Conservation (phyloP, 2,888 invertebrate species). For the Sepioteuthis lessoniana region DNA sequence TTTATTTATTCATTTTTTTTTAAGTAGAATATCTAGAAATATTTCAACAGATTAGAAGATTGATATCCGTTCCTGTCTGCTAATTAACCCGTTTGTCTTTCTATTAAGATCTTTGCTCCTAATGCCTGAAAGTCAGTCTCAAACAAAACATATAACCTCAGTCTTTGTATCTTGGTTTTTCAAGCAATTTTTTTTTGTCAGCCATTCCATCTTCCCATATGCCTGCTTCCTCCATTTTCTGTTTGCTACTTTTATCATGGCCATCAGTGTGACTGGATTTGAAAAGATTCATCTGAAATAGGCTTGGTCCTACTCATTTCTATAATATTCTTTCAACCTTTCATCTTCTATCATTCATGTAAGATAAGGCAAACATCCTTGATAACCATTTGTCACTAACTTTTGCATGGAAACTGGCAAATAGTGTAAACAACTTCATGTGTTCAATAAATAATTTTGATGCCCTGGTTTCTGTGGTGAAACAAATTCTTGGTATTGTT, state of each 20-base stretch:
- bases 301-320: background rate
- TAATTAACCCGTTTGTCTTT: no score
- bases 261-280: background rate
- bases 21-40: no score
- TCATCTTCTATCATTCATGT: background rate
- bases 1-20: no score
- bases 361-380: background rate
- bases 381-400: background rate
- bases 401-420: slow-evolving; percentile 3
- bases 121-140: background rate
- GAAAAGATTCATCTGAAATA: background rate
- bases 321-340: background rate
- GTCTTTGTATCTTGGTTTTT: background rate
- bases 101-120: no score
- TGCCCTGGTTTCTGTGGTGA: background rate
- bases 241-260: background rate
- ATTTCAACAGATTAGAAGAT: no score
- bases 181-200: background rate
- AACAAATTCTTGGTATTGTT: background rate
- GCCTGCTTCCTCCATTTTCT: background rate
- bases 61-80: no score
- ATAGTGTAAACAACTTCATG: slow-evolving; percentile 7
- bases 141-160: background rate
- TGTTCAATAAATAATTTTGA: slow-evolving; percentile 7
- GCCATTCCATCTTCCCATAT: background rate